Evolutionary conservation across 2,888 invertebrate species (phyloP).

Genomic region (Tachina lurida): DNA sequence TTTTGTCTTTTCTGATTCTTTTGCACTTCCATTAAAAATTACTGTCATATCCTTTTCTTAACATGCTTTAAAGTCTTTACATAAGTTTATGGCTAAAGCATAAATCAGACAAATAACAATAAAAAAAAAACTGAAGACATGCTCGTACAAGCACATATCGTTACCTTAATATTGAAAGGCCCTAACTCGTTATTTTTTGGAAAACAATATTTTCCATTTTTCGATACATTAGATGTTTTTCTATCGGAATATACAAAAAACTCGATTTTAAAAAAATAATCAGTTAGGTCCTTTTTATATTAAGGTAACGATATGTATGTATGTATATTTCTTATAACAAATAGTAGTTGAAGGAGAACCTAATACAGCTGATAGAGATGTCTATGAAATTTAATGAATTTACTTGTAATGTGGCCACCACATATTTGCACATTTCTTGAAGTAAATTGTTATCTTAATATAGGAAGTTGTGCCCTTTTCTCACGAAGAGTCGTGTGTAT

Average conservation of each 20-base stretch:
- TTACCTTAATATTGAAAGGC: too few species aligned
- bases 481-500: not conserved
- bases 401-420: slow-evolving; percentile 17
- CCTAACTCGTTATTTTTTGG: too few species aligned
- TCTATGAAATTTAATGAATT: slow-evolving; percentile 28
- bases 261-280: too few species aligned
- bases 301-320: too few species aligned
- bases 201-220: too few species aligned
- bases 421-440: not conserved
- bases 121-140: slow-evolving; percentile 11
- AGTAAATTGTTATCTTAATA: slow-evolving; percentile 41
- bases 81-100: slow-evolving; percentile 40
- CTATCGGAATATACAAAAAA: too few species aligned
- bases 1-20: slow-evolving; percentile 4
- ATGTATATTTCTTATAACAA: not conserved
- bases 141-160: not conserved
- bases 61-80: slow-evolving; percentile 43
- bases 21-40: slow-evolving; percentile 44
- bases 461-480: slow-evolving; percentile 26
- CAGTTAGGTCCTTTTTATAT: too few species aligned
- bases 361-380: slow-evolving; percentile 30
- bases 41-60: slow-evolving; percentile 49
- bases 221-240: too few species aligned
- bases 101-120: slow-evolving; percentile 43
- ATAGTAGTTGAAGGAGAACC: slow-evolving; percentile 18